Conservation (phyloP, 2,113 vertebrate species). For the Raja brachyura region DNA sequence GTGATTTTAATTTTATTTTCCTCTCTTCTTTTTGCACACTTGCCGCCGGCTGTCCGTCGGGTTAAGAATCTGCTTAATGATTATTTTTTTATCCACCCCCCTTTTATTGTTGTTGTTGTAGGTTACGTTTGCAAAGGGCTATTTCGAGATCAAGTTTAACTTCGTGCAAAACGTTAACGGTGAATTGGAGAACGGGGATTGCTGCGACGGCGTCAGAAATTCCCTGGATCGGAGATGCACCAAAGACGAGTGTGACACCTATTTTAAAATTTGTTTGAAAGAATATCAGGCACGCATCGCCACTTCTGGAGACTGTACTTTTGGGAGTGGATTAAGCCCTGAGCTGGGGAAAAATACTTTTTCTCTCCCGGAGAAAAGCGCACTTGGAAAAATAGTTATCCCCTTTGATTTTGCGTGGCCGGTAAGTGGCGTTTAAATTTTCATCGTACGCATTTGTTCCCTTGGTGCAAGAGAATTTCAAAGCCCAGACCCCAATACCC, state of each 20-base stretch:
- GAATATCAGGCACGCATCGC: conserved; percentile 84
- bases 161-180: conserved; percentile 79
- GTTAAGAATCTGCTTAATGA: no score
- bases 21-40: background rate
- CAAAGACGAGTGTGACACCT: conserved; percentile 84
- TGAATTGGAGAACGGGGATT: conserved; percentile 77
- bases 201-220: conserved; percentile 71
- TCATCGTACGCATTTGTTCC: background rate
- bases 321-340: conserved; percentile 76
- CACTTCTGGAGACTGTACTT: conserved; percentile 71
- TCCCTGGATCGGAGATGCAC: conserved; percentile 63
- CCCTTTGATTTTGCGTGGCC: conserved; percentile 92
- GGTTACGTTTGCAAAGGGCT: conserved; percentile 77
- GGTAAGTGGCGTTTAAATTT: conserved; percentile 59
- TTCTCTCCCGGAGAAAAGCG: conserved; percentile 65
- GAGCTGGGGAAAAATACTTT: conserved; percentile 90
- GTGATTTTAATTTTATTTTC: background rate
- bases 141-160: conserved; percentile 88
- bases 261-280: conserved; percentile 83
- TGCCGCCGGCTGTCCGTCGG: no score
- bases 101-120: conserved; percentile 42
- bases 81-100: background rate
- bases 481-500: background rate
- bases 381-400: conserved; percentile 70
- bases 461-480: background rate